Conservation (phyloP, 1,140 invertebrate genomes). For the Conopomorpha cramerella region DNA sequence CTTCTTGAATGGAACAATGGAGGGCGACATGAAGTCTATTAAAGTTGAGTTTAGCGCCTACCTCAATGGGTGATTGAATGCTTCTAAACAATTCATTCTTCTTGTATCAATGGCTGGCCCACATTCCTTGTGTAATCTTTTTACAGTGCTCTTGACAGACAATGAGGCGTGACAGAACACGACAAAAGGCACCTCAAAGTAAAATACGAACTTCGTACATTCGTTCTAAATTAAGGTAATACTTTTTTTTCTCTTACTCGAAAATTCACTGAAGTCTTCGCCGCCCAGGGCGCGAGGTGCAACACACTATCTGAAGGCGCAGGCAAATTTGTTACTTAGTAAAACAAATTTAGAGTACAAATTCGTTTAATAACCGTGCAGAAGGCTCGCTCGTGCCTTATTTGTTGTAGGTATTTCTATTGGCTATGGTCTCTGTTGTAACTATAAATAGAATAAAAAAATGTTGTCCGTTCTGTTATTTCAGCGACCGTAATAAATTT, state of each 20-base stretch:
- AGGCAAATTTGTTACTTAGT: no score
- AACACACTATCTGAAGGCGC: no score
- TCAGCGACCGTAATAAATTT: conserved; percentile 40
- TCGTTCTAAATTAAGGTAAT: conserved; percentile 50
- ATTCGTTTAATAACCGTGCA: no score
- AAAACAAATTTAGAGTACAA: no score
- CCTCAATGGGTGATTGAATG: conserved; percentile 53
- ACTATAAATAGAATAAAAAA: conserved; percentile 29
- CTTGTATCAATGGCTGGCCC: conserved; percentile 42
- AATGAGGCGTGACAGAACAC: conserved; percentile 41
- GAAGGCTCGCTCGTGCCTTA: conserved; percentile 3
- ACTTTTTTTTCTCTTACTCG: conserved; percentile 39
- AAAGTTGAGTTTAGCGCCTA: conserved; percentile 51
- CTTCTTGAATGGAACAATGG: conserved; percentile 37
- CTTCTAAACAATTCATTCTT: conserved; percentile 50
- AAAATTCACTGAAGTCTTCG: conserved; percentile 27
- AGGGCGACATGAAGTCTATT: conserved; percentile 53
- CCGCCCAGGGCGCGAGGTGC: conserved; percentile 25
- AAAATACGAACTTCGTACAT: conserved; percentile 23
- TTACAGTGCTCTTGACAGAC: conserved; percentile 20
- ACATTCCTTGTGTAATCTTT: conserved; percentile 53
- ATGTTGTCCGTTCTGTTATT: conserved; percentile 22
- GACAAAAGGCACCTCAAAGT: conserved; percentile 15
- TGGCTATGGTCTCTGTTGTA: conserved; percentile 27
- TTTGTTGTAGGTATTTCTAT: conserved; percentile 29